Conservation (phyloP, 2,888 invertebrate species). For the Melinopterus prodromus region DNA sequence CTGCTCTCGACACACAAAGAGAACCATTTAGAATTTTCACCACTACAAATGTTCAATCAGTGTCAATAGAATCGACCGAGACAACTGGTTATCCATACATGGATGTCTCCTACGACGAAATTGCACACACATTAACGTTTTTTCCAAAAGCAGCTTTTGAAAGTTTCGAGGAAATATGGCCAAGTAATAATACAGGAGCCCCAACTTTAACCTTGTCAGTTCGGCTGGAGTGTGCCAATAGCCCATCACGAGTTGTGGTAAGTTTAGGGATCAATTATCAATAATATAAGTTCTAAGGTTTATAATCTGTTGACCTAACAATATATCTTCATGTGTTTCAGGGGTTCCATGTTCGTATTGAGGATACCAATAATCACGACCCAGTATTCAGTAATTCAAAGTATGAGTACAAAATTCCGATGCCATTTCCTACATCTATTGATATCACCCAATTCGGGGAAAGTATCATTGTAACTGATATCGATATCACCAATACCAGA, state of each 20-base stretch:
- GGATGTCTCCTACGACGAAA: not conserved
- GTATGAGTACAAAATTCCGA: constrained; percentile 60
- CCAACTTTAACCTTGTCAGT: not conserved
- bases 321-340: not conserved
- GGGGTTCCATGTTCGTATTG: constrained; percentile 51
- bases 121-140: not conserved
- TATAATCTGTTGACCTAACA: no score
- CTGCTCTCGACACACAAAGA: not conserved
- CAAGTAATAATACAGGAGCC: not conserved
- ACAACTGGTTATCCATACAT: not conserved
- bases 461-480: constrained; percentile 61
- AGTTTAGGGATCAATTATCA: not conserved
- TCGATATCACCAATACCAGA: constrained; percentile 63
- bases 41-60: not conserved
- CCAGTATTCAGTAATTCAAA: constrained; percentile 58
- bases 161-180: not conserved
- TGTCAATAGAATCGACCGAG: not conserved
- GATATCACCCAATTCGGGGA: constrained; percentile 59
- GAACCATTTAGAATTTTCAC: not conserved
- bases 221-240: not conserved
- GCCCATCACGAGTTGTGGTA: not conserved
- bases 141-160: not conserved
- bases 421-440: constrained; percentile 56
- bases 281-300: not conserved
- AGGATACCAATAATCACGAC: constrained; percentile 63